These are phyloP conservation scores for Erinaceus europaeus DNA, from an alignment of 2,113 vertebrate genomes.

Conservation along the genomic window DNA sequence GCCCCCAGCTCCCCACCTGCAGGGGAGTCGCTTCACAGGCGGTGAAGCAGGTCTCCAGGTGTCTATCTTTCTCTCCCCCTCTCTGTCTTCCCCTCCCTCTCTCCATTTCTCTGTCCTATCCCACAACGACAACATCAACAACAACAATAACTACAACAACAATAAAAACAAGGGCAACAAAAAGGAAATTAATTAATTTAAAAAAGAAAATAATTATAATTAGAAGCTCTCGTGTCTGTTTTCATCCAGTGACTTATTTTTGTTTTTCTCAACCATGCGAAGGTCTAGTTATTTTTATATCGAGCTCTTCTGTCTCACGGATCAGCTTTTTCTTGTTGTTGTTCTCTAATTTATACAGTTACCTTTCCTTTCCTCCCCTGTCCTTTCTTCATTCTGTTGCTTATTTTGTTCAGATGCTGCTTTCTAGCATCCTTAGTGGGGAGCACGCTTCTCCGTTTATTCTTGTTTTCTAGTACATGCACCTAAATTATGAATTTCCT, in stretches of 20 bases:
- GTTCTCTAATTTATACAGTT: neutral
- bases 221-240: neutral
- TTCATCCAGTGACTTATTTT: neutral
- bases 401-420: conserved; percentile 7
- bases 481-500: conserved; percentile 25
- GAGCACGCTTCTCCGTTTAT: neutral
- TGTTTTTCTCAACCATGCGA: neutral
- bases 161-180: too few species aligned
- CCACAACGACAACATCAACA: too few species aligned
- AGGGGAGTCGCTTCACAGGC: too few species aligned
- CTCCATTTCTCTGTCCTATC: too few species aligned
- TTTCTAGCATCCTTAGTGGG: neutral
- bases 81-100: too few species aligned
- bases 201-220: neutral
- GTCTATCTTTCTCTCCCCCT: too few species aligned
- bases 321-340: neutral
- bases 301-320: neutral
- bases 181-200: too few species aligned
- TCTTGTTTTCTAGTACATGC: conserved; percentile 2
- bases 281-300: conserved; percentile 10
- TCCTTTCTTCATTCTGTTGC: neutral
- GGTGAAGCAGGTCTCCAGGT: too few species aligned
- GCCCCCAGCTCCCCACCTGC: too few species aligned
- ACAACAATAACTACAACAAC: too few species aligned
- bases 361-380: neutral